A percentile compares a stretch with the other conserved stretches of the same genome.
These are phyloP conservation scores for Dendrocopos noguchii DNA, from an alignment of 2,113 vertebrate species.

Conservation along the genomic window DNA sequence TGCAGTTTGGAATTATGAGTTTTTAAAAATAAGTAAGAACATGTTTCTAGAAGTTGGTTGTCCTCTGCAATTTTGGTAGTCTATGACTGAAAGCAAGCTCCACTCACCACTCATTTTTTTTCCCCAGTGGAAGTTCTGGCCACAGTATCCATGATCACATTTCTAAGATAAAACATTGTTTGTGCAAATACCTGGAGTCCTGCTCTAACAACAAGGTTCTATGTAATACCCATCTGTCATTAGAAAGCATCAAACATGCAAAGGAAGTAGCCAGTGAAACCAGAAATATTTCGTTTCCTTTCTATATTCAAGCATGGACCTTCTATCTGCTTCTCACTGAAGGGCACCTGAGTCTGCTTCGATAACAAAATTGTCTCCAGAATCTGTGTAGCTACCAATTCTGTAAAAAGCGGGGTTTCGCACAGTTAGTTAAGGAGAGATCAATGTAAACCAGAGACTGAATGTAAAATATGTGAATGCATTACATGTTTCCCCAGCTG, in stretches of 20 bases:
- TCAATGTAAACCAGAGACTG: neutral
- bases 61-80: neutral
- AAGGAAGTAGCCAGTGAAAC: neutral
- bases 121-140: neutral
- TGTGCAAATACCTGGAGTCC: neutral
- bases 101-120: neutral
- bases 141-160: neutral
- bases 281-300: neutral
- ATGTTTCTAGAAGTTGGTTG: neutral
- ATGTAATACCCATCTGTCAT: neutral
- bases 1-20: fast-evolving
- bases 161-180: neutral
- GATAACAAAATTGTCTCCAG: neutral
- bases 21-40: neutral
- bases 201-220: neutral
- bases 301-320: neutral
- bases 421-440: neutral
- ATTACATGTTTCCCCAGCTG: no score
- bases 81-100: neutral
- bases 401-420: neutral
- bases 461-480: neutral
- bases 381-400: neutral
- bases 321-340: neutral
- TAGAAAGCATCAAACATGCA: neutral
- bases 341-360: neutral